phyloP scores from a whole-genome alignment of 1,140 invertebrate genomes.

The Arion vulgaris region DNA sequence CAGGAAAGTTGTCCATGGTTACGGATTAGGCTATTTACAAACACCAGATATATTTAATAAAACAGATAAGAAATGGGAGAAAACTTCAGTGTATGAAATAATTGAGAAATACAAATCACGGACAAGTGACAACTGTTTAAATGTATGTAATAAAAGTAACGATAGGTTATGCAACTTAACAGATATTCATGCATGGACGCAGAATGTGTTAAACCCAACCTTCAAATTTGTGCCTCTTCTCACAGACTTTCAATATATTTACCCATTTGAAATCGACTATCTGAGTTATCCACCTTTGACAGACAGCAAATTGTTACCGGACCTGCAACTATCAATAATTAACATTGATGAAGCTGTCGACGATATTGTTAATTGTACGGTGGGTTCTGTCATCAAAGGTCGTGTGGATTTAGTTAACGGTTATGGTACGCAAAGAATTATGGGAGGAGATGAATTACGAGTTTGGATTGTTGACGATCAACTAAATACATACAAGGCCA shows the following conservation, averaged over 20 bases:
- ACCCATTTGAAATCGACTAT: conserved; percentile 11
- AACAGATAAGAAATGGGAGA: not conserved
- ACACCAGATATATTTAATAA: not conserved
- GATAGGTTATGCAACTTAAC: not conserved
- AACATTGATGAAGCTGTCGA: not conserved
- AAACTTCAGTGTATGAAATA: conserved; percentile 1
- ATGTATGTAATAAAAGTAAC: not conserved
- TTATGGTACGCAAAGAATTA: conserved; percentile 11
- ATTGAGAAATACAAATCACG: not conserved
- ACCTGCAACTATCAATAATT: not conserved
- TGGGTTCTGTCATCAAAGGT: not conserved
- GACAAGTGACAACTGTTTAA: not conserved
- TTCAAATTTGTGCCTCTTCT: not conserved
- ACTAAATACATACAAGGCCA: not conserved
- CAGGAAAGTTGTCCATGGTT: not conserved
- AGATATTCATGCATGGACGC: not conserved
- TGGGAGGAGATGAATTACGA: conserved; percentile 18
- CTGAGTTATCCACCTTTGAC: not conserved
- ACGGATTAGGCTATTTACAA: not conserved
- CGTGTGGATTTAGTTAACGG: conserved; percentile 4
- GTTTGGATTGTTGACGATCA: conserved; percentile 12
- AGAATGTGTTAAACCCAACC: not conserved
- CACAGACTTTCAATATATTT: not conserved
- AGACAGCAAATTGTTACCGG: conserved; percentile 7
- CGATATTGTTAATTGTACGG: not conserved